A percentile compares a stretch with the other conserved stretches of the same genome.
These are phyloP conservation scores for Haliaeetus leucogaster DNA, from an alignment of 2,113 vertebrate genomes.

Conservation along the genomic window DNA sequence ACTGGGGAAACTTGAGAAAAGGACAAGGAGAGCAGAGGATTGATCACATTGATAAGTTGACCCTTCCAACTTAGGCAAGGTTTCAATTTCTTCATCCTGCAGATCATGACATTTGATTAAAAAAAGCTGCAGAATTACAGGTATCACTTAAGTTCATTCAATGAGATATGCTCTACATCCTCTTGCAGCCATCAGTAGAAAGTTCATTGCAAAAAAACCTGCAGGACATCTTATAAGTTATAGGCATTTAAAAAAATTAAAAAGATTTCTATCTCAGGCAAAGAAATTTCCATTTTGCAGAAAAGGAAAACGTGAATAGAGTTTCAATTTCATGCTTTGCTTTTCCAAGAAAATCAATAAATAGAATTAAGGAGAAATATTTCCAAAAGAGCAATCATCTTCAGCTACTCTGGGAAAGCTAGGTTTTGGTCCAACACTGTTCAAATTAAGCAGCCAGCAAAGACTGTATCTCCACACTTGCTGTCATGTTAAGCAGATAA, in stretches of 20 bases:
- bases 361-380: neutral
- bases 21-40: neutral
- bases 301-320: neutral
- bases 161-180: neutral
- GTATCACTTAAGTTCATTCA: neutral
- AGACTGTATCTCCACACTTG: neutral
- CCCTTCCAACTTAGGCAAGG: neutral
- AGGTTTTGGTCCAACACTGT: neutral
- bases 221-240: neutral
- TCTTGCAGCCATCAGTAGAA: neutral
- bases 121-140: neutral
- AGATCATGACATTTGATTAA: neutral
- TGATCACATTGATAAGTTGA: neutral
- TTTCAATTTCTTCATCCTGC: neutral
- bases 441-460: neutral
- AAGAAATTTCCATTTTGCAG: neutral
- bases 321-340: neutral
- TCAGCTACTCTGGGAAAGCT: neutral
- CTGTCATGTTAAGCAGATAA: neutral
- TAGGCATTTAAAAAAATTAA: neutral
- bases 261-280: neutral
- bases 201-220: neutral
- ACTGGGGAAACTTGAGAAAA: neutral
- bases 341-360: neutral
- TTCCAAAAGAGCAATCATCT: neutral